Evolutionary conservation across 2,113 vertebrate genomes (phyloP).

Genomic region (Ammospiza caudacuta): DNA sequence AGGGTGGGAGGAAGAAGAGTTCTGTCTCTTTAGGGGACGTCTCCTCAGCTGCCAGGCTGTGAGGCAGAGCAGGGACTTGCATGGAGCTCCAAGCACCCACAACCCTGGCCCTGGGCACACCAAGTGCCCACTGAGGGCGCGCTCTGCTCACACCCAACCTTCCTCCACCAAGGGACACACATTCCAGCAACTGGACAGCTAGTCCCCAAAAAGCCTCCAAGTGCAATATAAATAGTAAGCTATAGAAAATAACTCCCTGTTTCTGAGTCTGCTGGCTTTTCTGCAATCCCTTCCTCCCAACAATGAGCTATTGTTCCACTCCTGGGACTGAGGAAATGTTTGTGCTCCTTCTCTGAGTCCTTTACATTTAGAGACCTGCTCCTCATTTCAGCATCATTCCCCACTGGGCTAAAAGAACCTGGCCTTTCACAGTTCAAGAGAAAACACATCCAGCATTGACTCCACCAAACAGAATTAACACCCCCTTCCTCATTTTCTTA

Average conservation of each 20-base stretch:
- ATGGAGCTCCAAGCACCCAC: not conserved
- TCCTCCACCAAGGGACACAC: not conserved
- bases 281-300: conserved; percentile 6
- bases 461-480: not conserved
- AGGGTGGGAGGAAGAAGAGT: conserved; percentile 56
- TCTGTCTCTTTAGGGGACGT: conserved; percentile 68
- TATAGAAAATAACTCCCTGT: conserved; percentile 7
- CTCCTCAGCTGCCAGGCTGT: conserved; percentile 62
- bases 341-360: not conserved
- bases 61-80: not conserved
- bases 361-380: not conserved
- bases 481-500: accelerated
- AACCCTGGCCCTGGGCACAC: not conserved
- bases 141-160: not conserved
- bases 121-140: not conserved
- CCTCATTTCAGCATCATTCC: not conserved
- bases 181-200: not conserved
- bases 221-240: not conserved
- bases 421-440: not conserved
- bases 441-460: not conserved
- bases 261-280: not conserved
- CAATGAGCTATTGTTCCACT: conserved; percentile 35
- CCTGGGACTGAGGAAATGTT: conserved; percentile 21
- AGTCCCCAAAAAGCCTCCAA: not conserved
- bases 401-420: not conserved